Base-by-base conservation (phyloP, 2,113 vertebrate species). In the Paradoxurus hermaphroditus region DNA sequence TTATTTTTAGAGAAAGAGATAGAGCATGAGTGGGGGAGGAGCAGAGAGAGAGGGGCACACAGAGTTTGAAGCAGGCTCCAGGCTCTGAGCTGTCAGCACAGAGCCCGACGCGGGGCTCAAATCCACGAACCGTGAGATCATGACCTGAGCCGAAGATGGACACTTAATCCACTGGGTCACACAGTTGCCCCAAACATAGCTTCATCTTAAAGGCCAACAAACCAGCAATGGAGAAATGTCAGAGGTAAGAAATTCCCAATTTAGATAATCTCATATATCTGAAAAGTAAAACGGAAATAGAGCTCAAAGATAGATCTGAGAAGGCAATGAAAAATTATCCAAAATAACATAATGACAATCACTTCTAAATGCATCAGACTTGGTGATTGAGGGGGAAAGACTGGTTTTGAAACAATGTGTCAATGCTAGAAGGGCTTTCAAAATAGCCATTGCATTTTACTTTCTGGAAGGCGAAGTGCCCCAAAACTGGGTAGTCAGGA, bases 241-340 rank as follows among this genome's bases (percentile, higher is more conserved):
- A 96, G 31, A 70, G 51, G 72, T 39, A 77, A 90, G 39, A 83
- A 96, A 94, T 91, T 73, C 6, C 41, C 53, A 68, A 16, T 83
- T 85, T 65, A 56, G 49, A 87, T 56, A 77, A 75, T 78, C 59
- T 93, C 44, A 77, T 51, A 10, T 56, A 83, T 82, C 73, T 91
- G 59, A 94, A 96, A 78, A 53, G 14, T 85, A 4, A 84, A 91
- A 68, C 70, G 29, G 36, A 34, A 89, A 85, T 14, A 73, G 27
- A 82, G 34, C 67, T 79, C 67, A 89, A 67, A 85, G 59, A 65
- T 77, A 77, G 11, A 27, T 59, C 75, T 96, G 44, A 93, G 95
- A 90, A 95, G 68, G 56, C 44, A 95, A 94, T 77, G 95, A 95
- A 97, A 96, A 88, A 81, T 97, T 88, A 96, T 86, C 65, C 68